A percentile compares a stretch with the other conserved stretches of the same genome.
phyloP scores from a whole-genome alignment of 2,797 vertebrate genomes.

The Forpus xanthops region DNA sequence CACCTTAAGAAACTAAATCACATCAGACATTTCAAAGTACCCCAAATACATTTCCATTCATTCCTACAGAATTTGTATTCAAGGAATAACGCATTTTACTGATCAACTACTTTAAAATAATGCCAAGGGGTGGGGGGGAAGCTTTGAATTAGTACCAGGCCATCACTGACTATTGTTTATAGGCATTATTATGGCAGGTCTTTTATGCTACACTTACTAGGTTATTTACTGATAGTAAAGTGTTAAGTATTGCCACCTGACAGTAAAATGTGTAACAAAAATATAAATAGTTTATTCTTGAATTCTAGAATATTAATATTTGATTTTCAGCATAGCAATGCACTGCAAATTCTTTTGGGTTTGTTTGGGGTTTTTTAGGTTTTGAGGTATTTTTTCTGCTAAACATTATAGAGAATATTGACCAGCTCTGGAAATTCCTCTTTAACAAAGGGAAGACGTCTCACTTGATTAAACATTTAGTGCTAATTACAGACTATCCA shows the following conservation, averaged over 20 bases:
- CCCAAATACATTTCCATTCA: background rate
- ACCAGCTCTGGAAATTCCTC: background rate
- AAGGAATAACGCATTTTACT: background rate
- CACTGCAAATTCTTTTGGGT: background rate
- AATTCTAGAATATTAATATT: background rate
- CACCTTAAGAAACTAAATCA: background rate
- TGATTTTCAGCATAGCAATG: background rate
- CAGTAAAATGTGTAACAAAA: conserved; percentile 42
- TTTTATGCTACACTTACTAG: background rate
- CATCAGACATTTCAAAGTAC: background rate
- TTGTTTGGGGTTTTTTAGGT: background rate
- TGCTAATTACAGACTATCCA: background rate
- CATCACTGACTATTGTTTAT: background rate
- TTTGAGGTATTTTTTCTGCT: background rate
- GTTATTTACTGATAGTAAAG: background rate
- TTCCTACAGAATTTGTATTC: background rate
- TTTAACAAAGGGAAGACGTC: background rate
- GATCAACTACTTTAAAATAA: background rate
- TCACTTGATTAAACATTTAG: background rate
- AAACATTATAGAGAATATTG: background rate
- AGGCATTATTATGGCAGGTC: background rate
- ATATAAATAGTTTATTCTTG: background rate
- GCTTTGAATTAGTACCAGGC: background rate
- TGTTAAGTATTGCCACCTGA: conserved; percentile 64
- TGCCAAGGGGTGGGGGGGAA: background rate